Evolutionary conservation across 2,113 vertebrate genomes (phyloP).

Genomic region (Galbula dea): DNA sequence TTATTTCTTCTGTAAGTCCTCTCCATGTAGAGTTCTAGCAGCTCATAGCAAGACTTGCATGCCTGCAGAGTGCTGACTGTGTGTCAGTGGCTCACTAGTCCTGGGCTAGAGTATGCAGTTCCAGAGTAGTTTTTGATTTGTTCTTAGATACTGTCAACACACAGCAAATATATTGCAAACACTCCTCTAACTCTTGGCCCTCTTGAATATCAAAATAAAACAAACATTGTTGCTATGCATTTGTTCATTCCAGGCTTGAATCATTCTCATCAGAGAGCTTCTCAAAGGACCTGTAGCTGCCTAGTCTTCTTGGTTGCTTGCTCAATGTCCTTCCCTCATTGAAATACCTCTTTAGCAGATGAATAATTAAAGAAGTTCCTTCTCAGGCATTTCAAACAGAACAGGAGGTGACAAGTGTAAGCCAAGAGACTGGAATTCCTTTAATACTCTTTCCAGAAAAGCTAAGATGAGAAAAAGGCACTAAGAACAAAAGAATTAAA

Average conservation of each 20-base stretch:
- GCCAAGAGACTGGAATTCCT: not conserved
- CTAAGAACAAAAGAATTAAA: not conserved
- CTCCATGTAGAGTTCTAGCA: rapidly evolving
- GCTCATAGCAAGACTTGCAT: not conserved
- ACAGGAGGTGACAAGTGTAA: not conserved
- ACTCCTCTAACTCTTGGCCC: not conserved
- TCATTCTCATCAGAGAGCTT: not conserved
- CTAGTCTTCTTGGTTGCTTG: not conserved
- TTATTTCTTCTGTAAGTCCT: not conserved
- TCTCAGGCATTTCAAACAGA: not conserved
- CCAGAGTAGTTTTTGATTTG: not conserved
- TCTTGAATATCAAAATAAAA: constrained; percentile 5
- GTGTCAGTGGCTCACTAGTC: not conserved
- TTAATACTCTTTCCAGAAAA: not conserved
- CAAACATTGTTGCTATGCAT: constrained; percentile 19
- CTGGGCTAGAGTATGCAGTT: not conserved
- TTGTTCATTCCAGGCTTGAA: constrained; percentile 3
- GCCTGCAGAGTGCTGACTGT: not conserved
- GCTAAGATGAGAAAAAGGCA: not conserved
- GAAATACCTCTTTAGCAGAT: not conserved
- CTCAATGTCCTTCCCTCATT: not conserved
- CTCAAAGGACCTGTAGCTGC: not conserved
- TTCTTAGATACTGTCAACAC: not conserved
- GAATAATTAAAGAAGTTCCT: constrained; percentile 11
- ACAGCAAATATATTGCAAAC: not conserved